These are phyloP conservation scores for Zaprionus vittiger DNA, from an alignment of 1,140 invertebrate species.

Conservation along the genomic window DNA sequence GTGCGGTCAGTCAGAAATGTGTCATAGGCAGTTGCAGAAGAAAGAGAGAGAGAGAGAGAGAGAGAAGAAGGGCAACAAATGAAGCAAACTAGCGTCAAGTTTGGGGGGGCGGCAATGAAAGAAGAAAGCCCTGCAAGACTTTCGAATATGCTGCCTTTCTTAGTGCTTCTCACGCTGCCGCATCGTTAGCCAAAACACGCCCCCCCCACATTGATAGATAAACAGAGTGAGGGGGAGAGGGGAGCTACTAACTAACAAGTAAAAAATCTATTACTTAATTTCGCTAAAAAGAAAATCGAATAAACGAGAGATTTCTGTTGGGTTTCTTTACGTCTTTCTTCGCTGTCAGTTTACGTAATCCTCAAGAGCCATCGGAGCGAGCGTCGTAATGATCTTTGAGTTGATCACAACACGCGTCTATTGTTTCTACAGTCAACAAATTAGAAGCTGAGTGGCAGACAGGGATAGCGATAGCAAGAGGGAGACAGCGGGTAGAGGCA, in stretches of 20 bases:
- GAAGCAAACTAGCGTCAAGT: background rate
- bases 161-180: slow-evolving; percentile 34
- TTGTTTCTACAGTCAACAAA: slow-evolving; percentile 69
- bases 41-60: background rate
- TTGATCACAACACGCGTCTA: slow-evolving; percentile 45
- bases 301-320: slow-evolving; percentile 27
- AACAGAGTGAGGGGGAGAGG: background rate
- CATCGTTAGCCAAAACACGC: slow-evolving; percentile 50
- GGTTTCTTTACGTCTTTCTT: slow-evolving; percentile 44
- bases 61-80: background rate
- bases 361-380: slow-evolving; percentile 2
- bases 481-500: background rate
- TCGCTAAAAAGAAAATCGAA: slow-evolving; percentile 61
- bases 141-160: slow-evolving; percentile 20
- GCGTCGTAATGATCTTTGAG: slow-evolving; percentile 8
- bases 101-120: background rate
- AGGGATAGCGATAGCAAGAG: background rate
- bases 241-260: slow-evolving; percentile 15
- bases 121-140: slow-evolving; percentile 20
- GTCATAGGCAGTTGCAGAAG: slow-evolving; percentile 21
- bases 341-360: slow-evolving; percentile 60
- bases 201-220: background rate
- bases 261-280: slow-evolving; percentile 71
- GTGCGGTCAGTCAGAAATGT: slow-evolving; percentile 22
- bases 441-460: slow-evolving; percentile 57